These are phyloP conservation scores for Burhinus bistriatus DNA, from an alignment of 2,113 vertebrate genomes.

Conservation along the genomic window DNA sequence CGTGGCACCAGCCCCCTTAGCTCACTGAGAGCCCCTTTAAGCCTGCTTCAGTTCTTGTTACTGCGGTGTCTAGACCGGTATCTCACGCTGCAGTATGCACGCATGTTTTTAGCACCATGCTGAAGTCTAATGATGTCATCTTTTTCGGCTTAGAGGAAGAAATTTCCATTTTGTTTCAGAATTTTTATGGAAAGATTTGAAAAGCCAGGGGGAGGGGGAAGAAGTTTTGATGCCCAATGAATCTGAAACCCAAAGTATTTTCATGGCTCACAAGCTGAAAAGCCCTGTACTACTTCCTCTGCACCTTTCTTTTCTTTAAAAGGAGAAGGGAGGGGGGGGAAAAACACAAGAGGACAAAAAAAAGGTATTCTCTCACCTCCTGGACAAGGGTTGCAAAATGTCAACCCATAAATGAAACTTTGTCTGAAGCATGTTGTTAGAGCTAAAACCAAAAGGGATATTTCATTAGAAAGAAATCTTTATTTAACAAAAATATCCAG, in stretches of 20 bases:
- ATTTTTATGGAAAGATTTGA: neutral
- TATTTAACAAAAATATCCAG: neutral
- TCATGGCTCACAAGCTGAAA: neutral
- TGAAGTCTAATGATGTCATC: neutral
- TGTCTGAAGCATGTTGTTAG: neutral
- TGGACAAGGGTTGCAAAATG: neutral
- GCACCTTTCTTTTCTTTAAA: neutral
- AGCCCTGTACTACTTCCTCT: neutral
- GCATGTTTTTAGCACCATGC: neutral
- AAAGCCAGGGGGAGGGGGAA: neutral
- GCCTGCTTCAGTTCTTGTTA: neutral
- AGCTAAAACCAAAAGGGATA: neutral
- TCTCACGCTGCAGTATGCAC: neutral
- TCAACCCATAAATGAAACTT: neutral
- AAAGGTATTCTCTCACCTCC: neutral
- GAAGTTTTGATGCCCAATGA: neutral
- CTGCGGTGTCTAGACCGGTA: neutral
- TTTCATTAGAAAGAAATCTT: neutral
- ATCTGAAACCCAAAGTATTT: neutral
- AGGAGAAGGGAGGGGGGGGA: neutral
- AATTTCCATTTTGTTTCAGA: neutral
- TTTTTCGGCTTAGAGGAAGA: neutral
- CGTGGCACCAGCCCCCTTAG: neutral
- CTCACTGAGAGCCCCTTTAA: neutral
- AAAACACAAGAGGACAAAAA: neutral